Conservation (phyloP, 2,113 vertebrate species). For the Poecile atricapillus region DNA sequence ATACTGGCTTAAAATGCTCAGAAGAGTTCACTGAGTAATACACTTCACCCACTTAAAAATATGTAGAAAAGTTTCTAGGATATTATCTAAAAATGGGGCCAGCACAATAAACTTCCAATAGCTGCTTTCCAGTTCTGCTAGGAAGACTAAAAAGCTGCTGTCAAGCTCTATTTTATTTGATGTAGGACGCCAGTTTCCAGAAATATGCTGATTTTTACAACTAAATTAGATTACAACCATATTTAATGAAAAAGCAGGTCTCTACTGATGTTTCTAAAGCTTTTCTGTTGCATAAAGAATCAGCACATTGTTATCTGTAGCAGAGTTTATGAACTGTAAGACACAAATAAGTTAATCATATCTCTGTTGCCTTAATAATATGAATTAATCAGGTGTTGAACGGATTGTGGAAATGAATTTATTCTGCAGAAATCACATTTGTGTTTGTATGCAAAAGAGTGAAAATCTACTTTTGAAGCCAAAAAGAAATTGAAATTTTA, state of each 20-base stretch:
- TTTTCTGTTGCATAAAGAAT: not conserved
- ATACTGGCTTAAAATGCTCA: not conserved
- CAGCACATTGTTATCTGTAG: not conserved
- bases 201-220: conserved; percentile 37
- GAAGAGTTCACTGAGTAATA: not conserved
- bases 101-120: not conserved
- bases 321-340: not conserved
- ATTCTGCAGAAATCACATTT: not conserved
- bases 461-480: not conserved
- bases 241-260: conserved; percentile 48
- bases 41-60: not conserved
- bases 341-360: not conserved
- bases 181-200: conserved; percentile 20
- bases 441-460: not conserved
- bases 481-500: not conserved
- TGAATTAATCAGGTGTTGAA: conserved; percentile 37
- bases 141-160: not conserved
- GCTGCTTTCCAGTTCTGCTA: not conserved
- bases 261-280: conserved; percentile 19
- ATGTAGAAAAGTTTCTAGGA: not conserved
- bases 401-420: not conserved
- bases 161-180: conserved; percentile 20
- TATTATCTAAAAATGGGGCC: not conserved
- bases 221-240: conserved; percentile 52
- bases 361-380: not conserved